Base-by-base conservation (phyloP, 37 sponge, comb jelly and placozoan species). In the Cliona cf. orientalis region DNA sequence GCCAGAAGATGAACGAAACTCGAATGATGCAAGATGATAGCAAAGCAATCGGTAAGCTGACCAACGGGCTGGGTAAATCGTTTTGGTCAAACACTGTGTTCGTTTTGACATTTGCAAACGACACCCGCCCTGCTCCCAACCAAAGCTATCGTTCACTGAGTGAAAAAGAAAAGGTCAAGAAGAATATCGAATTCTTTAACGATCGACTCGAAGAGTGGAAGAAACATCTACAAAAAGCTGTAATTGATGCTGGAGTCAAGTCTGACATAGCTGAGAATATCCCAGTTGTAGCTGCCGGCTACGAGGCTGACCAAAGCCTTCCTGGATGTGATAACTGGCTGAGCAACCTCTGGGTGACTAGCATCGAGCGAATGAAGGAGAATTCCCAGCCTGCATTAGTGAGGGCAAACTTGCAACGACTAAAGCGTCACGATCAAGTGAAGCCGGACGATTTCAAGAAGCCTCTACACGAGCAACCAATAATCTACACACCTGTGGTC, bases 241-340 rank as follows among this genome's bases (percentile, higher is more conserved):
- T 71, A 7, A 28, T n/a, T 5, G 36, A 36, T 37, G 41, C 41
- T 71, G 49, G 49, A 25, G 42, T 71, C 46, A 5, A 17, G 5
- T 17, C 46, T 17, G 22, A 41, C 3, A 11, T 37, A 7, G 49
- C 41, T 11, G 3, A 17, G n/a, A 41, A 23, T 44, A 17, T 71
- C 22, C 19, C 37, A 38, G 41, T 71, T n/a, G 72, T 71, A 5
- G 49, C 72, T 29, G 41, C 72, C 22, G 72, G 72, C 46, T 43
- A 44, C 49, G 42, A 38, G 3, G 42, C 4, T 44, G 46, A 2
- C n/a, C 17, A 12, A 22, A 28, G 49, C 3, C 46, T 71, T 3
- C 72, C 72, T n/a, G 72, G 44, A 22, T 28, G 72, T 4, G 26
- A 11, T 21, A 33, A 71, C 72, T 71, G 72, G 72, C 46, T 71